These are phyloP conservation scores for Pristionchus entomophagus DNA, from an alignment of 2,888 invertebrate species.

Conservation along the genomic window DNA sequence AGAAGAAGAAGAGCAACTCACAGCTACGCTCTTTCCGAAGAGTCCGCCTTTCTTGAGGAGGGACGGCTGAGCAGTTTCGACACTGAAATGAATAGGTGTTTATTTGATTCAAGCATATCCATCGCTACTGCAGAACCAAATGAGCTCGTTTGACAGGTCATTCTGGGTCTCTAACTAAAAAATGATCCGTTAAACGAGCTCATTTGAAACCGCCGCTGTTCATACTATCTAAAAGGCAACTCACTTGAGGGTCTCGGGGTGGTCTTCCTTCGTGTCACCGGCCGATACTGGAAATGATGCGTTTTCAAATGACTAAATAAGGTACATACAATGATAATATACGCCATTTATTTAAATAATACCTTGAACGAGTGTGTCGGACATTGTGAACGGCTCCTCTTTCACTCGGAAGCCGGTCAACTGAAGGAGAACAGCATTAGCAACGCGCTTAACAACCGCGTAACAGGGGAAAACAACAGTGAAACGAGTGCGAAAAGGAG, in stretches of 20 bases:
- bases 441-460: background rate
- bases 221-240: background rate
- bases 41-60: constrained; percentile 54
- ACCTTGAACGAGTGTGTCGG: constrained; percentile 29
- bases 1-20: background rate
- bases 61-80: constrained; percentile 12
- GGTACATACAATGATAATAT: background rate
- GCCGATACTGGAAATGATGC: background rate
- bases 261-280: constrained; percentile 8
- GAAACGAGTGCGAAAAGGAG: too few species aligned
- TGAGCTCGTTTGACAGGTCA: too few species aligned
- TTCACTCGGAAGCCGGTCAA: background rate
- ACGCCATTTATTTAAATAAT: background rate
- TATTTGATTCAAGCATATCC: too few species aligned
- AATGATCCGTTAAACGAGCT: too few species aligned
- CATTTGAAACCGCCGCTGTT: too few species aligned
- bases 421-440: background rate
- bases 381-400: constrained; percentile 20
- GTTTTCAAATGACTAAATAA: background rate
- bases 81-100: background rate
- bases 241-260: background rate
- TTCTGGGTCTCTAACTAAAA: too few species aligned
- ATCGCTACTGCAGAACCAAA: too few species aligned
- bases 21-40: constrained; percentile 53
- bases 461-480: background rate